A percentile compares a stretch with the other conserved stretches of the same genome.
phyloP scores from a whole-genome alignment of 2,113 vertebrate species.

The Polypterus senegalus region DNA sequence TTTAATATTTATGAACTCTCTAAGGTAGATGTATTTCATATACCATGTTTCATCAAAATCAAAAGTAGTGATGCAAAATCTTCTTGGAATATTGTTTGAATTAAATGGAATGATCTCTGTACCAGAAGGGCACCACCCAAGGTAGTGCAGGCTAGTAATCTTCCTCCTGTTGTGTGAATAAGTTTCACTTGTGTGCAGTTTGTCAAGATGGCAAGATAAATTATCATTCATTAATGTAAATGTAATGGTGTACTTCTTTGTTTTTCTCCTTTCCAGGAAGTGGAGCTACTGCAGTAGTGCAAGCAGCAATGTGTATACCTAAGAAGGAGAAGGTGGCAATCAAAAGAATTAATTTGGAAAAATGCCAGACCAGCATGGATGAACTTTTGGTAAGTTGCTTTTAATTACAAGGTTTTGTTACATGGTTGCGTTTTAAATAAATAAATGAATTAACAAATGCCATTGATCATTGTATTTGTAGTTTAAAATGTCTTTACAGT shows the following conservation, averaged over 20 bases:
- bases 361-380: slow-evolving; percentile 95
- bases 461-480: too few relatives aligned
- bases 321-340: slow-evolving; percentile 92
- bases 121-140: too few relatives aligned
- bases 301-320: slow-evolving; percentile 74
- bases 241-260: not conserved
- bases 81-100: too few relatives aligned
- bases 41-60: too few relatives aligned
- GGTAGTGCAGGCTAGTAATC: not conserved
- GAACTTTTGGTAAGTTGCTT: slow-evolving; percentile 70
- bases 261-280: slow-evolving; percentile 44
- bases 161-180: not conserved
- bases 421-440: not conserved
- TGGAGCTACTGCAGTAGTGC: slow-evolving; percentile 80
- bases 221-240: not conserved
- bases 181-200: accelerated
- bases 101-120: too few relatives aligned
- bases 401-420: not conserved
- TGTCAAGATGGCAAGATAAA: not conserved
- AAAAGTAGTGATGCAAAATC: too few relatives aligned
- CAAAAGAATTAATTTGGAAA: slow-evolving; percentile 90
- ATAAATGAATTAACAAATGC: too few relatives aligned
- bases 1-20: too few relatives aligned
- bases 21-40: too few relatives aligned
- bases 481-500: too few relatives aligned